These are phyloP conservation scores for Bombus haemorrhoidalis DNA, from an alignment of 1,140 invertebrate genomes.

Conservation along the genomic window DNA sequence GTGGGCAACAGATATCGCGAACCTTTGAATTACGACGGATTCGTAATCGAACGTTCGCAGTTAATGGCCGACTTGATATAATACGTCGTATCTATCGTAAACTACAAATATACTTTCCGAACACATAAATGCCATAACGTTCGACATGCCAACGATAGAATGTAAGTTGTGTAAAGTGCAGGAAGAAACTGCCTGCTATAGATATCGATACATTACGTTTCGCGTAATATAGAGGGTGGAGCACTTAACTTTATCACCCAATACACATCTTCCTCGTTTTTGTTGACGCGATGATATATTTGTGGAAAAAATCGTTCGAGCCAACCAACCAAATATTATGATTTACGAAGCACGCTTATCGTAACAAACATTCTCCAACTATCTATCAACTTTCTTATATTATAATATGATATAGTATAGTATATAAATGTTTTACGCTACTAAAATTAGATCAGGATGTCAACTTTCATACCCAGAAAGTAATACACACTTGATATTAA, in stretches of 20 bases:
- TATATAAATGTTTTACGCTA: no score
- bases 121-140: constrained; percentile 13
- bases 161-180: constrained; percentile 1
- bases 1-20: constrained; percentile 70
- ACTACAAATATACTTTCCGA: constrained; percentile 28
- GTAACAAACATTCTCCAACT: no score
- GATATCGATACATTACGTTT: not conserved
- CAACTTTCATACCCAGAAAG: not conserved
- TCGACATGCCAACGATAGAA: not conserved
- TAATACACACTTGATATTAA: not conserved
- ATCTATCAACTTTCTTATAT: no score
- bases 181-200: not conserved
- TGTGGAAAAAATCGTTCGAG: not conserved
- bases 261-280: not conserved
- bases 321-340: not conserved
- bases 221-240: not conserved
- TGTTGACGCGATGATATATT: constrained; percentile 6
- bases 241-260: not conserved
- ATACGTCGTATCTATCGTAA: constrained; percentile 41
- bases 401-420: no score
- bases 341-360: constrained; percentile 23
- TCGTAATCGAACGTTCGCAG: constrained; percentile 57
- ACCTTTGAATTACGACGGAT: constrained; percentile 76
- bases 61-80: constrained; percentile 45
- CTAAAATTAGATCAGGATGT: not conserved